A percentile compares a stretch with the other conserved stretches of the same genome.
These are phyloP conservation scores for Calephelis virginiensis DNA, from an alignment of 1,140 invertebrate genomes.

Conservation along the genomic window DNA sequence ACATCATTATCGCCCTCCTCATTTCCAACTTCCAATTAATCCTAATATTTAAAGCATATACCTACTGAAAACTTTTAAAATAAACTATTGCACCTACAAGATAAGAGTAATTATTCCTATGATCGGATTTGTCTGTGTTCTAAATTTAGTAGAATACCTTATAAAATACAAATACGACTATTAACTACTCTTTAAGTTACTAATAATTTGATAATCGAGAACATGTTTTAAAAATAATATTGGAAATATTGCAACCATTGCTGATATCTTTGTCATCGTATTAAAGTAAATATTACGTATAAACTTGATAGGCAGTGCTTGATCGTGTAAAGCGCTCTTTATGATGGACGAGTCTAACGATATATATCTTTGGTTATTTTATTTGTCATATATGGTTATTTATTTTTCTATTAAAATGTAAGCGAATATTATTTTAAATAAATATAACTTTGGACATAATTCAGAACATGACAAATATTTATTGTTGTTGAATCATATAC, in stretches of 20 bases:
- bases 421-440: constrained; percentile 6
- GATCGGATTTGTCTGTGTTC: constrained; percentile 10
- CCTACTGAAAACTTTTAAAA: not conserved
- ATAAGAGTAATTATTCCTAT: not conserved
- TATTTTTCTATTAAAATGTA: constrained; percentile 14
- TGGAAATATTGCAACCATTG: too few relatives aligned
- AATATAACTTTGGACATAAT: constrained; percentile 12
- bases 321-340: too few relatives aligned
- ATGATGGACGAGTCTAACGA: not conserved
- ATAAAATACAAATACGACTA: constrained; percentile 12
- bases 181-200: too few relatives aligned
- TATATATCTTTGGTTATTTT: not conserved
- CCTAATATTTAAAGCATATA: too few relatives aligned
- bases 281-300: too few relatives aligned
- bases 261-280: too few relatives aligned
- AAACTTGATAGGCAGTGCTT: too few relatives aligned
- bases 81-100: not conserved
- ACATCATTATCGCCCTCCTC: not conserved
- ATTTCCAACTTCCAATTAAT: not conserved
- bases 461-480: constrained; percentile 15
- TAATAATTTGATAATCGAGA: too few relatives aligned
- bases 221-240: too few relatives aligned
- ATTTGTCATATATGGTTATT: constrained; percentile 3
- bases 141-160: constrained; percentile 1
- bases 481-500: constrained; percentile 8